Evolutionary conservation across 2,888 invertebrate genomes (phyloP).

Genomic region (Sesia apiformis): DNA sequence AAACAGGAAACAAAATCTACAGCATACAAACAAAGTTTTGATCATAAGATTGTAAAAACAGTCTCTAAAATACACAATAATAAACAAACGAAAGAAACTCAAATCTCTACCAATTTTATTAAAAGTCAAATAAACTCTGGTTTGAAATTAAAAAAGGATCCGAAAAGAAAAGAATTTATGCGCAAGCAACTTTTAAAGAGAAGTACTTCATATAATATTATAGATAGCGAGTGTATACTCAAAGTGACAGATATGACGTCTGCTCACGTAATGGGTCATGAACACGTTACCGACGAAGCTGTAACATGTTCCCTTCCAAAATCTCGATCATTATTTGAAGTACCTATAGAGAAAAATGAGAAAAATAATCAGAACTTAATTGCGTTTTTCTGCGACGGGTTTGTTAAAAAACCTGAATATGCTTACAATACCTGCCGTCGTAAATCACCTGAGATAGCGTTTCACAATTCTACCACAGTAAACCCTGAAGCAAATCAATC

Average conservation of each 20-base stretch:
- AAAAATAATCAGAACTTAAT: slow-evolving; percentile 23
- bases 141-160: slow-evolving; percentile 31
- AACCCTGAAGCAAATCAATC: too few species aligned
- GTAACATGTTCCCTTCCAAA: slow-evolving; percentile 22
- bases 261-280: slow-evolving; percentile 17
- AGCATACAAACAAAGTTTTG: slow-evolving; percentile 3
- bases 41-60: not conserved
- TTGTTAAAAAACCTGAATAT: slow-evolving; percentile 5
- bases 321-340: slow-evolving; percentile 32
- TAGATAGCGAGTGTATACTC: slow-evolving; percentile 54
- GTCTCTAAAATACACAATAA: slow-evolving; percentile 1
- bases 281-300: slow-evolving; percentile 15
- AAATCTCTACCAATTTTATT: slow-evolving; percentile 23
- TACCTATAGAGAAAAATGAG: slow-evolving; percentile 13
- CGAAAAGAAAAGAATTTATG: slow-evolving; percentile 21
- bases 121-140: slow-evolving; percentile 23
- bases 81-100: slow-evolving; percentile 29
- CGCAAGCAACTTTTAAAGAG: slow-evolving; percentile 25
- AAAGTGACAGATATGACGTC: slow-evolving; percentile 59
- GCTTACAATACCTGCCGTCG: not conserved
- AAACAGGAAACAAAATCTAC: slow-evolving; percentile 1
- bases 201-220: slow-evolving; percentile 48
- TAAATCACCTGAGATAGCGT: not conserved
- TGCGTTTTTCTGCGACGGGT: slow-evolving; percentile 31
- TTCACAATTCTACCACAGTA: not conserved